Evolutionary conservation across 2,888 invertebrate species (phyloP), one percentile per base, ranked within the genome.

Genomic region (Synergus gifuensis): DNA sequence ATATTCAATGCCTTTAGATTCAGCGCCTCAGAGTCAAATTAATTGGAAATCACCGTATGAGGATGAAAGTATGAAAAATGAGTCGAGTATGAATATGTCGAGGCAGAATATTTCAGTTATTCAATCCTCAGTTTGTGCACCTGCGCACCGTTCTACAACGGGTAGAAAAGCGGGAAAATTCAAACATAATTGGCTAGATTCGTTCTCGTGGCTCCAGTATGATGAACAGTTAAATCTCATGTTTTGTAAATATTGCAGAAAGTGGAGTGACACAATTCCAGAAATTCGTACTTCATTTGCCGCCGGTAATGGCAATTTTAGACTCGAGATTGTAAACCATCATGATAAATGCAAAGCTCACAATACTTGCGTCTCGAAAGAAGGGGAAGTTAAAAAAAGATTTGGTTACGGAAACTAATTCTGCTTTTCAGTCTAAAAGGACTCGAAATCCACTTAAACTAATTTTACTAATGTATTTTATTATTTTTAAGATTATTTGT

Each of bases 291-390:
- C 96, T n/a, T 96, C 96, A 0, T 96, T 96, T 87, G 95, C 96
- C n/a, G 95, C 95, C 87, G 96, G 96, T 79, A 96, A 95, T 88
- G 94, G 95, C 69, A 96, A 96, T 91, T 96, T 96, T 92, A 94
- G 96, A 77, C 93, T 96, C 82, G 96, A 96, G 93, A 96, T 96
- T 87, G 95, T 96, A 69, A 96, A 96, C 90, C 96, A 96, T 91
- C 96, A 96, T 89, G 95, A 96, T 90, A 96, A 95, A 90, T 96
- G 96, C 90, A 96, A 96, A 91, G 96, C 96, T 49, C 96, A 96
- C 90, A 94, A 95, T 86, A 92, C 96, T 87, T 96, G 96, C 90
- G 92, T 93, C 78, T 92, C 92, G 44, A 93, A 93, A 88, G 94
- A 94, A 86, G 90, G 91, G 73, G 91, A 92, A 82, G 86, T 81